A percentile compares a stretch with the other conserved stretches of the same genome.
phyloP scores from a whole-genome alignment of 2,113 vertebrate species.

The Chascanopsetta lugubris region DNA sequence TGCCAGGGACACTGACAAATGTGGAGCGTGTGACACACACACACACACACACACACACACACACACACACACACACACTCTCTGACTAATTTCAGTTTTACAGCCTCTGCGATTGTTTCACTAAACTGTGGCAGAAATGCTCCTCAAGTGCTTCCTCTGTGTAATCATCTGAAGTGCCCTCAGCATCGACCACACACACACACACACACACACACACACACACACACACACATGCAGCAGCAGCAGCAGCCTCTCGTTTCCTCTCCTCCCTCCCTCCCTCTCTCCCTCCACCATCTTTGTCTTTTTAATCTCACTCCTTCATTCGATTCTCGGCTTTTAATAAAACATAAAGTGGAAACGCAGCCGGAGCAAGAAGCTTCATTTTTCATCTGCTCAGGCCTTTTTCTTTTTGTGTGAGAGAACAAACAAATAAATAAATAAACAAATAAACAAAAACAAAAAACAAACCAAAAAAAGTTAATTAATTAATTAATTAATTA shows the following conservation, averaged over 20 bases:
- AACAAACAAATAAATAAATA: conserved; percentile 10
- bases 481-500: too few relatives aligned
- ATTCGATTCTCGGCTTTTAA: conserved; percentile 23
- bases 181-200: conserved; percentile 5
- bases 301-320: conserved; percentile 16
- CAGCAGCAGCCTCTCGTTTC: not conserved
- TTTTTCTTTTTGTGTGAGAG: not conserved
- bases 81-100: conserved; percentile 39
- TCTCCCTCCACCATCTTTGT: not conserved
- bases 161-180: conserved; percentile 59
- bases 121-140: conserved; percentile 34
- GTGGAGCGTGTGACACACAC: conserved; percentile 14
- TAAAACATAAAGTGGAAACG: conserved; percentile 45
- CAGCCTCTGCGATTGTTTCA: conserved; percentile 22
- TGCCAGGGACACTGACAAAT: not conserved
- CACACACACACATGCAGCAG: conserved; percentile 2
- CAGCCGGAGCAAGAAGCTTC: conserved; percentile 10
- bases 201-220: conserved; percentile 16
- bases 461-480: too few relatives aligned
- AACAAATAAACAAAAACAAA: too few relatives aligned
- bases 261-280: too few relatives aligned
- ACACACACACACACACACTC: too few relatives aligned
- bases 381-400: conserved; percentile 37
- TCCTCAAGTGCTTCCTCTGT: conserved; percentile 54
- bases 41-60: conserved; percentile 2